These are phyloP conservation scores for Apantesis nais DNA, from an alignment of 2,888 invertebrate genomes.

Conservation along the genomic window DNA sequence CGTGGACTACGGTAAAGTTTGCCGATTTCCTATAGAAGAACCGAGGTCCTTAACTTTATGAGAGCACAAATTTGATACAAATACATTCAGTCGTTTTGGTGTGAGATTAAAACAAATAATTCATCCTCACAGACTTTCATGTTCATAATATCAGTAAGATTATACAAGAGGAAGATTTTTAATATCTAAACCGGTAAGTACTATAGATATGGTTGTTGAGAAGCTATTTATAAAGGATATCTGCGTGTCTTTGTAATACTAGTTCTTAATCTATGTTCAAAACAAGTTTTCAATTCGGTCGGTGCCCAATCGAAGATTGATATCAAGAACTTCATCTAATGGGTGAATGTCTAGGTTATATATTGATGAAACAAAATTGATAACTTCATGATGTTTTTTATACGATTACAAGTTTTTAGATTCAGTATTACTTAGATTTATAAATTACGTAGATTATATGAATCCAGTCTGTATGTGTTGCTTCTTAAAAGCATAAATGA, in stretches of 20 bases:
- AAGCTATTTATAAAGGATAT: neutral
- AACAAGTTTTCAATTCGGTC: neutral
- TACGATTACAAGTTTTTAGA: too few species aligned
- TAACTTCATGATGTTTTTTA: too few species aligned
- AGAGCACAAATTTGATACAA: too few species aligned
- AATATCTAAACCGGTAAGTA: neutral
- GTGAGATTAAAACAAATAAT: too few species aligned
- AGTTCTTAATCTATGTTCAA: neutral
- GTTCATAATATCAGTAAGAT: neutral
- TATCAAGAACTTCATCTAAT: neutral
- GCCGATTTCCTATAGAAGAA: too few species aligned
- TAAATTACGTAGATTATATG: too few species aligned
- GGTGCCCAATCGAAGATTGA: neutral
- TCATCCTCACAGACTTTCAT: too few species aligned
- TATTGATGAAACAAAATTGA: neutral
- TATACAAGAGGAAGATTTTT: neutral
- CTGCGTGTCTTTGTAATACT: neutral
- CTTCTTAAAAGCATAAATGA: too few species aligned
- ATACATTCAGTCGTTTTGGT: neutral
- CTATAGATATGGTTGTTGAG: neutral
- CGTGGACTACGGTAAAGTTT: too few species aligned
- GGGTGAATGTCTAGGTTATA: neutral
- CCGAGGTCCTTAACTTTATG: neutral
- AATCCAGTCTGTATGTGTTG: too few species aligned
- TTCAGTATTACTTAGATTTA: too few species aligned